These are phyloP conservation scores for Caenorhabditis briggsae DNA, from an alignment of 1,140 invertebrate species.

Conservation along the genomic window DNA sequence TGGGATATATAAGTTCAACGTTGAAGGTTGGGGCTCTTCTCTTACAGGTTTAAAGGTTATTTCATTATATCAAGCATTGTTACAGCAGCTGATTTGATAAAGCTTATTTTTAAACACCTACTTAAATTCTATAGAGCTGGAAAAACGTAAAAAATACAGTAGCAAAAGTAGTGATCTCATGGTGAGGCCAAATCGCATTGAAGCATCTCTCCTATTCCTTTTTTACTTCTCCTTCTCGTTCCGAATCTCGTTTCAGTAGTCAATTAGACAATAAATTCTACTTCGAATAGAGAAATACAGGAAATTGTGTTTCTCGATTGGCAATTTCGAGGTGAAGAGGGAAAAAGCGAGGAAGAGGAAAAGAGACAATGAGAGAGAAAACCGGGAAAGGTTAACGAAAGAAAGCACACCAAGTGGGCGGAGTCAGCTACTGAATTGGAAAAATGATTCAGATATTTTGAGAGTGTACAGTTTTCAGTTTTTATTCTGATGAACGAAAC, in stretches of 20 bases:
- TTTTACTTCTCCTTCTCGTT: background rate
- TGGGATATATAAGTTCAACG: too few relatives aligned
- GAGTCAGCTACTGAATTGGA: background rate
- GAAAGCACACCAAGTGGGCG: background rate
- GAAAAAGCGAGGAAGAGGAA: background rate
- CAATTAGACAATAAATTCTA: conserved; percentile 39
- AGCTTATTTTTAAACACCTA: background rate
- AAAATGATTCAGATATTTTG: too few relatives aligned
- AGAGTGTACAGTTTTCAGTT: too few relatives aligned
- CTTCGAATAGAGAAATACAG: conserved; percentile 18
- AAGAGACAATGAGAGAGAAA: background rate
- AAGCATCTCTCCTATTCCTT: conserved; percentile 5
- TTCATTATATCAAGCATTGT: too few relatives aligned
- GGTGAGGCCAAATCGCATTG: conserved; percentile 12
- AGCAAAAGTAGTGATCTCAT: conserved; percentile 28
- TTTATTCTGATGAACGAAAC: too few relatives aligned
- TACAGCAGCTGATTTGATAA: background rate
- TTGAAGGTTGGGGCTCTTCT: too few relatives aligned
- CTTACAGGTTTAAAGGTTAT: too few relatives aligned
- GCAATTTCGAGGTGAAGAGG: conserved; percentile 11
- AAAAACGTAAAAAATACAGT: background rate
- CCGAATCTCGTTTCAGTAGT: conserved; percentile 44
- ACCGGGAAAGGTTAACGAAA: background rate
- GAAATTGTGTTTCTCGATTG: conserved; percentile 14
- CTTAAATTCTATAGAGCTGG: background rate